These are phyloP conservation scores for Notiomystis cincta DNA, from an alignment of 2,113 vertebrate species.

Conservation along the genomic window DNA sequence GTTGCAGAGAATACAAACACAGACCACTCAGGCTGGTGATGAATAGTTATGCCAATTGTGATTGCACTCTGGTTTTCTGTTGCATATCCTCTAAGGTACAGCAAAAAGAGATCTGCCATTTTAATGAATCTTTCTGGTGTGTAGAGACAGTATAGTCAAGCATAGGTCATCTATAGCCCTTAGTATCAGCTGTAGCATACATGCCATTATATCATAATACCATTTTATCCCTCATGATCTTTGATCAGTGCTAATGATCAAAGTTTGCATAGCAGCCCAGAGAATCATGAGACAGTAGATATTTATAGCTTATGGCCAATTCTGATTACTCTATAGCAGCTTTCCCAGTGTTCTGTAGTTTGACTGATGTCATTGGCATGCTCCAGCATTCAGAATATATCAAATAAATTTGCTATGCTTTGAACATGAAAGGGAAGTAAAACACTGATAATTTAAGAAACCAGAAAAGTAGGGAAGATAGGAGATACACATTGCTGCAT, in stretches of 20 bases:
- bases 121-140: slow-evolving; percentile 27
- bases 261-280: slow-evolving; percentile 66
- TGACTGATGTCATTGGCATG: slow-evolving; percentile 69
- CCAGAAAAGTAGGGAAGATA: slow-evolving; percentile 65
- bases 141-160: neutral
- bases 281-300: slow-evolving; percentile 57
- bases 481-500: slow-evolving; percentile 43
- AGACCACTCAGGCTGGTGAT: neutral
- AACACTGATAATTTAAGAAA: slow-evolving; percentile 74
- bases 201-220: slow-evolving; percentile 44
- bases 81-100: neutral
- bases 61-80: neutral
- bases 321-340: slow-evolving; percentile 58
- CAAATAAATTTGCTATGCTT: slow-evolving; percentile 73
- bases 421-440: slow-evolving; percentile 76
- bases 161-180: slow-evolving; percentile 47
- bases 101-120: slow-evolving; percentile 6
- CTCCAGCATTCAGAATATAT: slow-evolving; percentile 67
- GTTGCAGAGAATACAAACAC: neutral
- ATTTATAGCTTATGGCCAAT: slow-evolving; percentile 73
- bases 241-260: slow-evolving; percentile 75
- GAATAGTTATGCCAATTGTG: neutral
- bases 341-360: slow-evolving; percentile 54
- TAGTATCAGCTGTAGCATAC: slow-evolving; percentile 39
- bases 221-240: slow-evolving; percentile 67